Evolutionary conservation across 2,888 invertebrate species (phyloP).

Genomic region (Chironomus tentans): DNA sequence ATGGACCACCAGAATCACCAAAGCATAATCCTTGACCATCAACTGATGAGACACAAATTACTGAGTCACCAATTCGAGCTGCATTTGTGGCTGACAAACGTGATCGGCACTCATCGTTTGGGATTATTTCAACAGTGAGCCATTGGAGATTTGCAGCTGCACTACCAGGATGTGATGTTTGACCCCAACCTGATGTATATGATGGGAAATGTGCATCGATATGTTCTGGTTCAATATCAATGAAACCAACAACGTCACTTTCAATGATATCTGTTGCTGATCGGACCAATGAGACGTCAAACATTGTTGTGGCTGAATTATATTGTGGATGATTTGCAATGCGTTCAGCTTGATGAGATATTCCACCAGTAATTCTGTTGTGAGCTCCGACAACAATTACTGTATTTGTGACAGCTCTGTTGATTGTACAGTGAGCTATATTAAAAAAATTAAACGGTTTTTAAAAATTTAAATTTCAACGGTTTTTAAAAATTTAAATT

Average conservation of each 20-base stretch:
- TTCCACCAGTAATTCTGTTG: slow-evolving; percentile 24
- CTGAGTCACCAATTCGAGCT: neutral
- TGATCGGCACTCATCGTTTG: neutral
- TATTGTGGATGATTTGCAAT: slow-evolving; percentile 23
- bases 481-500: too few species aligned
- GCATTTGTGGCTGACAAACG: neutral
- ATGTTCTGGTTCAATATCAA: slow-evolving; percentile 20
- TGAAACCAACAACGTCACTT: slow-evolving; percentile 9
- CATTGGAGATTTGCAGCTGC: slow-evolving; percentile 8
- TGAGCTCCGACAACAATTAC: slow-evolving; percentile 21
- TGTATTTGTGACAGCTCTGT: slow-evolving; percentile 11
- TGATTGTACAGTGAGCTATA: slow-evolving; percentile 32
- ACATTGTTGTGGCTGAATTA: neutral
- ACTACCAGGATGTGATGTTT: slow-evolving; percentile 27
- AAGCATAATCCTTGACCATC: neutral
- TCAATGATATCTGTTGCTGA: neutral
- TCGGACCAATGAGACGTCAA: slow-evolving; percentile 15
- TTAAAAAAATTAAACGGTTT: too few species aligned
- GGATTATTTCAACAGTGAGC: neutral
- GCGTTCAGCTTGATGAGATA: neutral
- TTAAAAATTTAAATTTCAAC: too few species aligned
- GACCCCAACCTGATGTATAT: slow-evolving; percentile 26
- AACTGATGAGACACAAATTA: neutral
- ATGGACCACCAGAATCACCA: neutral
- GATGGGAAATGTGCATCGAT: neutral